Evolutionary conservation across 2,888 invertebrate species (phyloP), one percentile per base, ranked within the genome.

Genomic region (Leistus spinibarbis): DNA sequence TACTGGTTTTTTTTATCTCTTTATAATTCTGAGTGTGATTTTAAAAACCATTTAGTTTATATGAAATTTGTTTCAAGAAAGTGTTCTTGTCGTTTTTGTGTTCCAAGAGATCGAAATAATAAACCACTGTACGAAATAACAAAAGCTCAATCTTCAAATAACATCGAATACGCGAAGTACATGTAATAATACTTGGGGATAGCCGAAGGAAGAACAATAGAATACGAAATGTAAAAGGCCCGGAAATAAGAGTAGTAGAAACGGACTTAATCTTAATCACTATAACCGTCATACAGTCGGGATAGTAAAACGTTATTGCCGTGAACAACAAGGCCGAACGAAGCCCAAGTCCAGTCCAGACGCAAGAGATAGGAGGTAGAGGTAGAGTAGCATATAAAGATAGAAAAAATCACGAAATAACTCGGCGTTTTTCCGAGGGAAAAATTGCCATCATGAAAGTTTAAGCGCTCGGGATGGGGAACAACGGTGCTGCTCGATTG

Each of bases 361-460:
- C 10, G 9, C 20, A 57, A 19, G 20, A 16, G 16, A n/a, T 19
- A 9, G 20, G 57, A 57, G 16, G 57, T 57, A 57, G 16, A 10
- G 57, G 10, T n/a, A n/a, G n/a, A n/a, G 10, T 40, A 56, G 19
- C 56, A 56, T 56, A n/a, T n/a, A 56, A 16, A 56, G 17, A 56
- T 22, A 19, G 56, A 66, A 65, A 68, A 72, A 72, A 72, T 72
- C 72, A 72, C 72, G 66, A 72, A 72, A 72, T 72, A 72, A 57
- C 72, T 66, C 54, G 70, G 70, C 17, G 17, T 53, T 22, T 60
- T 63, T 72, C 53, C 74, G 10, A 53, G 20, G 40, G 67, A 74
- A 74, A 74, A 74, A 74, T 74, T 74, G 68, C 74, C 40, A 63
- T 68, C 74, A 74, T 74, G 74, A 74, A 74, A 74, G 67, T 74